Percentiles rank a stretch among this genome's conserved stretches.
phyloP scores from a whole-genome alignment of 1,140 invertebrate species.

The Berghia stephanieae region DNA sequence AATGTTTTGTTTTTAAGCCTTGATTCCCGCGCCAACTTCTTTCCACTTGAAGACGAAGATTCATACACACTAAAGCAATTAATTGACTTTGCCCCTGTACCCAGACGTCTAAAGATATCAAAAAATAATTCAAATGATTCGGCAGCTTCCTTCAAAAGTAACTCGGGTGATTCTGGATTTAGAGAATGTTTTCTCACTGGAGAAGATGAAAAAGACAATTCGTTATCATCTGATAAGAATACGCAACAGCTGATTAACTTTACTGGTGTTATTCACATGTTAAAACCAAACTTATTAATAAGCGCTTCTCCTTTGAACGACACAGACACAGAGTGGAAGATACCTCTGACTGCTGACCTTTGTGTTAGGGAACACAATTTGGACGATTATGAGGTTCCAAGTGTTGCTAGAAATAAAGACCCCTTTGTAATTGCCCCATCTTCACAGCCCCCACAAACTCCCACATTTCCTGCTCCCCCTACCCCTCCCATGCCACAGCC shows the following conservation, averaged over 20 bases:
- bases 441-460: background rate
- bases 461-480: slow-evolving; percentile 6
- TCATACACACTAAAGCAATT: slow-evolving; percentile 37
- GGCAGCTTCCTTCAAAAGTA: too few species aligned
- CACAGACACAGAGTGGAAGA: slow-evolving; percentile 24
- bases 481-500: background rate
- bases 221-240: background rate
- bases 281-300: slow-evolving; percentile 24
- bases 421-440: background rate
- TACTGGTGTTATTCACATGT: slow-evolving; percentile 33
- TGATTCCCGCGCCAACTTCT: slow-evolving; percentile 36
- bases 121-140: slow-evolving; percentile 11
- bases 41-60: slow-evolving; percentile 23
- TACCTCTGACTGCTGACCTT: slow-evolving; percentile 32
- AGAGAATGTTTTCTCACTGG: background rate
- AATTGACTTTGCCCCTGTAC: slow-evolving; percentile 35
- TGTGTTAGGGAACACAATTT: slow-evolving; percentile 22
- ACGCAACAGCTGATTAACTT: background rate
- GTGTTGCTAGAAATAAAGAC: background rate
- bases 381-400: slow-evolving; percentile 38
- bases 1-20: slow-evolving; percentile 30
- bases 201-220: background rate
- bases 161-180: background rate
- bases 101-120: slow-evolving; percentile 29
- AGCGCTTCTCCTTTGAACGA: slow-evolving; percentile 35